phyloP scores from a whole-genome alignment of 2,888 invertebrate species.

The Metellina segmentata region DNA sequence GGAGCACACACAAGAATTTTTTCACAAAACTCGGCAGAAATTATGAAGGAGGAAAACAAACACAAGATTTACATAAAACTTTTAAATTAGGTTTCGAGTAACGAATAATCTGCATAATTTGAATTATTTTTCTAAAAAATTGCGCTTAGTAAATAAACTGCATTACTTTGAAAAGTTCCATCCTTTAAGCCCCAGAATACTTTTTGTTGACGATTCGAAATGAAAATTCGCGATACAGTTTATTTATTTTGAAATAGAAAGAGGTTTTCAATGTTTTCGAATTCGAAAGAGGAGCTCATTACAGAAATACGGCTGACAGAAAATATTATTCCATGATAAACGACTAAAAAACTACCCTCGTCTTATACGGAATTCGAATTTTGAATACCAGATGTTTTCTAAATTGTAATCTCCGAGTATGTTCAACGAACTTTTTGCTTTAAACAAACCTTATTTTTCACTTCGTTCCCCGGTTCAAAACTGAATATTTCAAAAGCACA shows the following conservation, averaged over 20 bases:
- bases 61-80: conserved; percentile 20
- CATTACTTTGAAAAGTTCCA: neutral
- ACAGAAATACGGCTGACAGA: neutral
- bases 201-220: conserved; percentile 11
- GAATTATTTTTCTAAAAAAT: conserved; percentile 23
- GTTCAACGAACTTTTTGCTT: neutral
- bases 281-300: neutral
- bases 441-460: neutral
- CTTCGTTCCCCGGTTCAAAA: neutral
- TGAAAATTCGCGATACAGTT: neutral
- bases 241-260: neutral
- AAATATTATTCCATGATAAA: neutral
- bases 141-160: neutral
- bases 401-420: neutral
- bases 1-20: neutral
- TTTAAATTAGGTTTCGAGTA: conserved; percentile 26
- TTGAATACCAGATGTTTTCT: neutral
- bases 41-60: conserved; percentile 18
- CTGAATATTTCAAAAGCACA: neutral
- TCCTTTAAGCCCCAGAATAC: neutral
- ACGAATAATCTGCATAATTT: conserved; percentile 45
- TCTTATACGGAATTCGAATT: neutral
- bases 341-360: neutral
- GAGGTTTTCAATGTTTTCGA: neutral
- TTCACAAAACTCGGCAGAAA: conserved; percentile 16